A percentile compares a stretch with the other conserved stretches of the same genome.
phyloP scores from a whole-genome alignment of 2,113 vertebrate species.

The Macquaria ambigua region DNA sequence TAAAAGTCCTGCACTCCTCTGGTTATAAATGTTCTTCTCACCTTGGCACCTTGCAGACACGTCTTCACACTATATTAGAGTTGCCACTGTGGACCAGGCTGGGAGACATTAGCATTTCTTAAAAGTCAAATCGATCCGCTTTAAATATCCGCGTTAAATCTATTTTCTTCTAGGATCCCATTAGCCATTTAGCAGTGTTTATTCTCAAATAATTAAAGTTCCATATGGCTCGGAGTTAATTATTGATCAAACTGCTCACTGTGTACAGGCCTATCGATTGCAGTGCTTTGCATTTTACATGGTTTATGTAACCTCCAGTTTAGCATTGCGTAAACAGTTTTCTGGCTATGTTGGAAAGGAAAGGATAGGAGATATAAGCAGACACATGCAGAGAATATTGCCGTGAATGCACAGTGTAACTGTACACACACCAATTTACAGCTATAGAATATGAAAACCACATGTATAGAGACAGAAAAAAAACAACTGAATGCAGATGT shows the following conservation, averaged over 20 bases:
- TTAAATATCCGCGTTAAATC: conserved; percentile 57
- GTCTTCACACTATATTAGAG: conserved; percentile 61
- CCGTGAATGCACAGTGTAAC: conserved; percentile 26
- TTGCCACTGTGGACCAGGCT: conserved; percentile 21
- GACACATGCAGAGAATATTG: conserved; percentile 36
- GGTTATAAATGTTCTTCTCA: conserved; percentile 56
- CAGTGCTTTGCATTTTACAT: conserved; percentile 57
- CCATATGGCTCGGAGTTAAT: conserved; percentile 67
- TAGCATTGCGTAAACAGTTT: conserved; percentile 59
- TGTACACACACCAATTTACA: conserved; percentile 21
- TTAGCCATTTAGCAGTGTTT: conserved; percentile 74
- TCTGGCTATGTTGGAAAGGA: conserved; percentile 36
- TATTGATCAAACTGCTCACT: conserved; percentile 74
- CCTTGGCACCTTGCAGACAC: conserved; percentile 44
- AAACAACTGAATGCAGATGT: conserved; percentile 15
- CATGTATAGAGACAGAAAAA: not conserved
- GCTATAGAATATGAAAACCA: conserved; percentile 8
- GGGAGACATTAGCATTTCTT: conserved; percentile 57
- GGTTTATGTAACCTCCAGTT: conserved; percentile 58
- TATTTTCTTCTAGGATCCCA: conserved; percentile 63
- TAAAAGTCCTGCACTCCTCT: conserved; percentile 53
- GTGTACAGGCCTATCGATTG: conserved; percentile 61
- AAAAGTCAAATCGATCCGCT: conserved; percentile 68
- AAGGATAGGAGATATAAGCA: conserved; percentile 31
- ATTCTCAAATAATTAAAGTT: conserved; percentile 74